Percentiles rank a stretch among this genome's conserved stretches.
Conservation (phyloP, 64 coral and sea anemone genomes). For the Orbicella faveolata region DNA sequence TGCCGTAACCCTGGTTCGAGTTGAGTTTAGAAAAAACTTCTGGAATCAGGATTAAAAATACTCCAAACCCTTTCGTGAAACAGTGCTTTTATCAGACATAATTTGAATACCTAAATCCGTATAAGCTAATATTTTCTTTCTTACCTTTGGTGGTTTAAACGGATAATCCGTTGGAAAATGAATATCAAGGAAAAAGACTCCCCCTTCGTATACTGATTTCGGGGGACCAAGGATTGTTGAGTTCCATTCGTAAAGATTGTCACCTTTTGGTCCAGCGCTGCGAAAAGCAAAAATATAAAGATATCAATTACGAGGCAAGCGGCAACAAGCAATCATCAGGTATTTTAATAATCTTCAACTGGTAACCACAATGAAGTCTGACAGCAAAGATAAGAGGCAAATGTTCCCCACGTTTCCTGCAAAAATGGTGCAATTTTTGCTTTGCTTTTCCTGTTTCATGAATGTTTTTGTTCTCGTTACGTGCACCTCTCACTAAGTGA, state of each 20-base stretch:
- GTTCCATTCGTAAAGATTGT: constrained; percentile 89
- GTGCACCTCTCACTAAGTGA: no score
- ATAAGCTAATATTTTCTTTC: neutral
- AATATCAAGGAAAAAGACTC: constrained; percentile 98
- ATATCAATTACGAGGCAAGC: neutral
- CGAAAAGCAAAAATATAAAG: neutral
- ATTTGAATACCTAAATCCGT: neutral
- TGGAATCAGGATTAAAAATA: no score
- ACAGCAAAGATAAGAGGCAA: neutral
- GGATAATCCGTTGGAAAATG: constrained; percentile 95
- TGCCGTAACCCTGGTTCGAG: no score
- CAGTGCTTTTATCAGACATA: no score
- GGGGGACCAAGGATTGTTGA: constrained; percentile 93
- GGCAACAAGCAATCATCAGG: neutral
- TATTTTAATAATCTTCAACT: no score
- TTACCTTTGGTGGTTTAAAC: constrained; percentile 89
- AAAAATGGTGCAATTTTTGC: neutral
- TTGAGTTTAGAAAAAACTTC: no score
- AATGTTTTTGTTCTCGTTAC: no score
- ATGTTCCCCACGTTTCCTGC: neutral
- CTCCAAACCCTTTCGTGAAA: no score
- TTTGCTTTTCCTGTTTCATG: no score
- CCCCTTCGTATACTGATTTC: constrained; percentile 84
- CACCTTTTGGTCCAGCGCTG: constrained; percentile 94
- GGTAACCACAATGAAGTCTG: neutral